These are phyloP conservation scores for Ophraella communa DNA, from an alignment of 2,888 invertebrate species.

Conservation along the genomic window DNA sequence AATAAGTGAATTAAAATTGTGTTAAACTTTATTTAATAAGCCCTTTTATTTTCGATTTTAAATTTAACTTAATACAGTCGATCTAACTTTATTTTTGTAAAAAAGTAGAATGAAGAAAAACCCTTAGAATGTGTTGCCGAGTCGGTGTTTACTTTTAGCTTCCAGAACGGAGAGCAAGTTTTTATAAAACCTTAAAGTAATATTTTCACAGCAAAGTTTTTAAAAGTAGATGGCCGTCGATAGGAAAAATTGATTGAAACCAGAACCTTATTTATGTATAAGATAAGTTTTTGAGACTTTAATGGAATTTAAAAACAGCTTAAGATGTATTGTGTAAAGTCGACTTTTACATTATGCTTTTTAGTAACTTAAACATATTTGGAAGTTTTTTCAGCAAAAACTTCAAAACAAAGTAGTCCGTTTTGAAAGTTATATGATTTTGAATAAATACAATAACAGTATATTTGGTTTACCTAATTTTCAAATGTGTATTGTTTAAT, in stretches of 20 bases:
- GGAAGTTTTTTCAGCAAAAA: neutral
- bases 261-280: slow-evolving; percentile 43
- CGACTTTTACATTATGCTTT: slow-evolving; percentile 10
- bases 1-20: neutral
- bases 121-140: neutral
- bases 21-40: neutral
- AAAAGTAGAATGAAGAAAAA: neutral
- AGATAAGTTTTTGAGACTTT: slow-evolving; percentile 41
- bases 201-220: slow-evolving; percentile 31
- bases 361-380: neutral
- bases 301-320: slow-evolving; percentile 41
- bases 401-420: neutral
- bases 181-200: slow-evolving; percentile 23
- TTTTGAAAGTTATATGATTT: no score
- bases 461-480: no score
- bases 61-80: neutral
- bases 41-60: neutral
- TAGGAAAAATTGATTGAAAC: slow-evolving; percentile 42
- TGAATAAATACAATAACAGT: no score
- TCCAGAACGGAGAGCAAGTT: slow-evolving; percentile 12
- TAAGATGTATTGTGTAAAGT: slow-evolving; percentile 33
- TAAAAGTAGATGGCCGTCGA: slow-evolving; percentile 33
- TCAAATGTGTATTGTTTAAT: no score
- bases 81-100: neutral
- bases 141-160: slow-evolving; percentile 1